Percentiles rank a stretch among this genome's conserved stretches.
phyloP scores from a whole-genome alignment of 2,113 vertebrate genomes.

The Lanius ludovicianus region DNA sequence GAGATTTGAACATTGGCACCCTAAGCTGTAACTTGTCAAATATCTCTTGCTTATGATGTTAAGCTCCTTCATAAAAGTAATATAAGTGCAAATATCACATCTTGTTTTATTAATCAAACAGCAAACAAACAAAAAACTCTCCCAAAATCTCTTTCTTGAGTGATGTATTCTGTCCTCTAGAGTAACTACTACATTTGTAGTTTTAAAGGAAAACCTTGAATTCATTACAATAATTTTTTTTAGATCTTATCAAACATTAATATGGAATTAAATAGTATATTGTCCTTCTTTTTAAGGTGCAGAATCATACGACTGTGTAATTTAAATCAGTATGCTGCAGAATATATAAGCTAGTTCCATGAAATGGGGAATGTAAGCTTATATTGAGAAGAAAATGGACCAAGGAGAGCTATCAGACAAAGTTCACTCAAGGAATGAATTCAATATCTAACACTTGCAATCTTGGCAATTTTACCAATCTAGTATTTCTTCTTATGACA shows the following conservation, averaged over 20 bases:
- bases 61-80: neutral
- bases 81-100: neutral
- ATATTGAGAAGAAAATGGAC: neutral
- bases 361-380: neutral
- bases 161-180: neutral
- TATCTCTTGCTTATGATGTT: accelerated
- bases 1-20: neutral
- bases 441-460: neutral
- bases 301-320: neutral
- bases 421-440: neutral
- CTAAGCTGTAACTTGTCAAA: neutral
- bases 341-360: neutral
- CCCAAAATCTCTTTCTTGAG: neutral
- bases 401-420: neutral
- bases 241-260: neutral
- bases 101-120: neutral
- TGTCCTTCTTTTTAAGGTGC: neutral
- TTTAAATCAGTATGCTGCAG: neutral
- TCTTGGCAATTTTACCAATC: neutral
- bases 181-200: neutral
- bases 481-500: neutral
- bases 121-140: neutral
- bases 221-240: neutral
- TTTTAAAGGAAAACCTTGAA: neutral
- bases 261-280: neutral